These are phyloP conservation scores for Phenacoccus solenopsis DNA, from an alignment of 1,140 invertebrate species.

Conservation along the genomic window DNA sequence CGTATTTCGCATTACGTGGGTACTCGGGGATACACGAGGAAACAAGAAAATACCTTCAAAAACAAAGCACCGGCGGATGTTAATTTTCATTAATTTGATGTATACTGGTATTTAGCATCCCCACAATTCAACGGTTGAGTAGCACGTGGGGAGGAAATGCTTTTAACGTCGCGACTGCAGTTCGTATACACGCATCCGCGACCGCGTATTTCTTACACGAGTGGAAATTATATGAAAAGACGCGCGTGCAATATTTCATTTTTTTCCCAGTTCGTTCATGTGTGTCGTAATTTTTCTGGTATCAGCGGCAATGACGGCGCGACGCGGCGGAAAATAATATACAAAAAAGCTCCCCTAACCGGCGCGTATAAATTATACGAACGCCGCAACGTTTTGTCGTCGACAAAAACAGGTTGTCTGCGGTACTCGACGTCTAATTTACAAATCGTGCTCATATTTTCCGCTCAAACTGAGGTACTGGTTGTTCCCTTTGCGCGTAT, in stretches of 20 bases:
- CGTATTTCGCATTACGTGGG: too few relatives aligned
- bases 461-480: too few relatives aligned
- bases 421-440: neutral
- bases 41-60: too few relatives aligned
- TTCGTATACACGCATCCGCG: neutral
- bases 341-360: neutral
- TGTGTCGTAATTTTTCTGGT: neutral
- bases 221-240: neutral
- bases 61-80: too few relatives aligned
- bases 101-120: too few relatives aligned
- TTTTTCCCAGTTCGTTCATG: neutral
- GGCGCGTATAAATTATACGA: neutral
- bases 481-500: too few relatives aligned
- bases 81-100: too few relatives aligned
- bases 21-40: too few relatives aligned
- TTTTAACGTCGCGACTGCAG: too few relatives aligned
- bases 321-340: neutral
- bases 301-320: neutral
- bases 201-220: neutral
- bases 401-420: constrained; percentile 1
- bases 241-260: neutral
- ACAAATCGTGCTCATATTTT: neutral
- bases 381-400: neutral
- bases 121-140: too few relatives aligned
- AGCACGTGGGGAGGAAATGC: too few relatives aligned